phyloP scores from a whole-genome alignment of 2,113 vertebrate genomes.

The Melanocharis versteri region DNA sequence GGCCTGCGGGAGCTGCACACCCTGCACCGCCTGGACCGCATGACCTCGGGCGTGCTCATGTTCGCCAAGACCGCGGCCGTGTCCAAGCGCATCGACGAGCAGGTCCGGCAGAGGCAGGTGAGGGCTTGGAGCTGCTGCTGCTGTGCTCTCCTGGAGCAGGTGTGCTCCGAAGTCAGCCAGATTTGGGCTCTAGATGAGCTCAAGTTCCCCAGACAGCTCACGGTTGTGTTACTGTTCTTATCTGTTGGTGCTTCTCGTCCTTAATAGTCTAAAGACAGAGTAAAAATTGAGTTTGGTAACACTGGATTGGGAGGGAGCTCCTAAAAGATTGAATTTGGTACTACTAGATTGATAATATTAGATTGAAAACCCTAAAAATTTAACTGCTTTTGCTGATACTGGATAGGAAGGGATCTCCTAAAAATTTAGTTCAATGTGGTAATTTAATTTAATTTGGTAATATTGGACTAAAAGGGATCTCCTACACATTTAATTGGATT shows the following conservation, averaged over 20 bases:
- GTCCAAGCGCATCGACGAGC: slow-evolving; percentile 89
- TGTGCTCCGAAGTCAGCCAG: neutral
- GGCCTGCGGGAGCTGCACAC: slow-evolving; percentile 87
- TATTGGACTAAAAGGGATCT: neutral
- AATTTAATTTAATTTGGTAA: neutral
- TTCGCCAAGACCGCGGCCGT: slow-evolving; percentile 86
- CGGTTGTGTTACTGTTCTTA: neutral
- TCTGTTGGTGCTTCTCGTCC: fast-evolving
- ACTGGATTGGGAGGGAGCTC: neutral
- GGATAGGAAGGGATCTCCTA: neutral
- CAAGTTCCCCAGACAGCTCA: neutral
- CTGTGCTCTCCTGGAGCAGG: neutral
- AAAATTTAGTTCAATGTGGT: neutral
- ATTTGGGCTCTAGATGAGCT: neutral
- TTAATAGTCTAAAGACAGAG: neutral
- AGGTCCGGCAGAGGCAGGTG: slow-evolving; percentile 93
- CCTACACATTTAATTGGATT: neutral
- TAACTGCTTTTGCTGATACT: neutral
- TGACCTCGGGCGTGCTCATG: slow-evolving; percentile 94
- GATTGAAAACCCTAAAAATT: neutral
- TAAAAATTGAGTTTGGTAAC: neutral
- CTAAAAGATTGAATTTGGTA: neutral
- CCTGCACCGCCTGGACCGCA: slow-evolving; percentile 90
- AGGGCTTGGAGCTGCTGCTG: neutral
- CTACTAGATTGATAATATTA: fast-evolving